Base-by-base conservation (phyloP, 2,113 vertebrate genomes). In the Xiphophorus maculatus region DNA sequence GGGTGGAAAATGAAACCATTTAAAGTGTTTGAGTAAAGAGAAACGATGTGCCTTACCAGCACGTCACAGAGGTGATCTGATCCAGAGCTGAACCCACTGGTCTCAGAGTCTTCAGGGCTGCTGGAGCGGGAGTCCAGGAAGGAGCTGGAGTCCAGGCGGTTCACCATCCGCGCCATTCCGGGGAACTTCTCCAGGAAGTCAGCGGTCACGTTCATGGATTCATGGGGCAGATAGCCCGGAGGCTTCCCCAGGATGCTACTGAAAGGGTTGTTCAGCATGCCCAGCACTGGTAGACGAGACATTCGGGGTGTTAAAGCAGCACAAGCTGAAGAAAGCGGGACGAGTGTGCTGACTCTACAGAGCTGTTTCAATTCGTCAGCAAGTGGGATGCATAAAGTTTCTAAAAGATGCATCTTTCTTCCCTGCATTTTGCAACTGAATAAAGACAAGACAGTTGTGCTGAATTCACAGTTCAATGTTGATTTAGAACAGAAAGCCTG, bases 11-110 rank as follows among this genome's bases (percentile, higher is more conserved):
- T 0, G 1, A 44, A 37, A 12, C 35, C 0, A 37, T 11, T 37
- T 37, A 37, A 37, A 37, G 10, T 11, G 35, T 3, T 66, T n/a
- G 33, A 37, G 32, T 35, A 10, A 35, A 4, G 4, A 65, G 22
- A 25, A n/a, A 63, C 13, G 11, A 40, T 5, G 14, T 5, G 15
- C 14, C 74, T 77, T 72, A 92, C 91, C 89, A 93, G 71, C 82
- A 93, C 87, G 75, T 99, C 98, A 58, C 96, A 98, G 79, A 99
- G 95, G 77, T 98, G 97, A 85, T 99, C 98, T 0, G 98, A 99
- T 63, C 98, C 97, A 25, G 98, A 99, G 94, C 98, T 99, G 93
- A 99, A 98, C 71, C 98, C 97, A 42, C 98, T 99, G 80, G 97
- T 98, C 88, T 99, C 98, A 0, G 98, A 99, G 91, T 99, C 98